Percentiles rank a stretch among this genome's conserved stretches.
phyloP scores from a whole-genome alignment of 2,888 invertebrate genomes.

The Drosophila kambysellisi region DNA sequence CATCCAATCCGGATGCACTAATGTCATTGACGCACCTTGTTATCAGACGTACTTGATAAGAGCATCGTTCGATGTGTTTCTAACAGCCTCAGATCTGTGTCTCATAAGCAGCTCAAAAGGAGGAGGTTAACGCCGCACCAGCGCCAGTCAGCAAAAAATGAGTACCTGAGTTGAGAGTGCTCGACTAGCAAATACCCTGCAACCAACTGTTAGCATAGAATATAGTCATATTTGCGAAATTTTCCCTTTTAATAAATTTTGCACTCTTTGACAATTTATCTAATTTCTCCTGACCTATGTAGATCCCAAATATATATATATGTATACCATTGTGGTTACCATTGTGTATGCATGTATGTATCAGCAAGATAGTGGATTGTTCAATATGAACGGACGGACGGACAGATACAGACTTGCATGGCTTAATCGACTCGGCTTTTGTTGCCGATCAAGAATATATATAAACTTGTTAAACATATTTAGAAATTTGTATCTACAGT shows the following conservation, averaged over 20 bases:
- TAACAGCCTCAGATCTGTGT: slow-evolving; percentile 18
- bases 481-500: neutral
- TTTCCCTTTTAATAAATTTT: neutral
- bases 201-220: neutral
- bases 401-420: neutral
- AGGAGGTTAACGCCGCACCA: slow-evolving; percentile 22
- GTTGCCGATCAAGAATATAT: neutral
- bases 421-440: neutral
- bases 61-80: no score
- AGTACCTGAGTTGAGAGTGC: neutral
- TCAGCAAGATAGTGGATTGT: neutral
- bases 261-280: neutral
- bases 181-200: neutral
- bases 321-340: no score
- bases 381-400: neutral
- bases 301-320: neutral
- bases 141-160: slow-evolving; percentile 59
- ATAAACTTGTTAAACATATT: neutral
- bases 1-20: no score
- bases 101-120: slow-evolving; percentile 24
- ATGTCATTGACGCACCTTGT: no score
- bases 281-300: neutral
- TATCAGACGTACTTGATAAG: no score
- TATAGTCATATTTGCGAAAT: neutral
- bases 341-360: no score